phyloP scores from a whole-genome alignment of 1,140 invertebrate species.

The Cryptotermes secundus region DNA sequence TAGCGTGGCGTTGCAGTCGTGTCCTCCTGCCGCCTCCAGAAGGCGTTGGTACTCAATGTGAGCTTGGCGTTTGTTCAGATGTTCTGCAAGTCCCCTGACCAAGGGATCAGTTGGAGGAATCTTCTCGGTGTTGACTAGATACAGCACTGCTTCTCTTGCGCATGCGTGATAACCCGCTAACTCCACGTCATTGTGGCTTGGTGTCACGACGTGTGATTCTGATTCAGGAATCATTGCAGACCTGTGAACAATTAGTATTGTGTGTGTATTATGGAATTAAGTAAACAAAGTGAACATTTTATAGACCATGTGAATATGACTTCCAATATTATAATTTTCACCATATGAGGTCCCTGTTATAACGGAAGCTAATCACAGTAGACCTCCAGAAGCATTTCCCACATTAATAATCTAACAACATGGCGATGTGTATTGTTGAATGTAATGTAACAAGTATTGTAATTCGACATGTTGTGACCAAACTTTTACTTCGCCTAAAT shows the following conservation, averaged over 20 bases:
- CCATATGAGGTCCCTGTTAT: too few species aligned
- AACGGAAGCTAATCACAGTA: too few species aligned
- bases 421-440: too few species aligned
- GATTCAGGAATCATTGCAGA: background rate
- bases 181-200: background rate
- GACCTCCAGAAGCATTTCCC: too few species aligned
- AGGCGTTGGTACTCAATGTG: constrained; percentile 11
- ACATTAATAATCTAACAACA: too few species aligned
- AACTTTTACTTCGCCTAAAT: too few species aligned
- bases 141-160: background rate
- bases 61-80: background rate
- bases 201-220: background rate
- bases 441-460: too few species aligned
- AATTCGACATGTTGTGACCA: too few species aligned
- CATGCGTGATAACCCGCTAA: constrained; percentile 18
- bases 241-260: background rate
- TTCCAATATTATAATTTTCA: too few species aligned
- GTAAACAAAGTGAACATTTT: too few species aligned
- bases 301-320: too few species aligned
- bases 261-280: too few species aligned
- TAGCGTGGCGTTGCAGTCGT: background rate
- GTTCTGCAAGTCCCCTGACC: background rate
- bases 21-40: background rate
- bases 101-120: background rate
- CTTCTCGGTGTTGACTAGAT: constrained; percentile 7